Conservation (phyloP, 2,113 vertebrate genomes). For the Apistogramma diplotaenia region DNA sequence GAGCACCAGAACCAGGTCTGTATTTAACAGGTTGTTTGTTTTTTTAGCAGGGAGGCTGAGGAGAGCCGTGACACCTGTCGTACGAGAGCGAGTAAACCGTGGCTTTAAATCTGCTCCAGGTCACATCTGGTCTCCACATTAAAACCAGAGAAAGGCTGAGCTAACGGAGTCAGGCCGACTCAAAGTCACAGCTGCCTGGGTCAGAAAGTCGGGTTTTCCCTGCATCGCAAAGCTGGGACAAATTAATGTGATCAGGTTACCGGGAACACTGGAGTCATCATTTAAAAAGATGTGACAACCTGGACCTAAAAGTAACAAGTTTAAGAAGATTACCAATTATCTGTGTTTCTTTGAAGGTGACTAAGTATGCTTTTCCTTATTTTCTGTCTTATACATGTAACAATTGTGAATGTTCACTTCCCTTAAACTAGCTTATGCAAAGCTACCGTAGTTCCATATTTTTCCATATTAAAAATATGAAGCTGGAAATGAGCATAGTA, state of each 20-base stretch:
- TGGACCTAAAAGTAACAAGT: neutral
- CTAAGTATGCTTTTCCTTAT: neutral
- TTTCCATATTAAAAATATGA: neutral
- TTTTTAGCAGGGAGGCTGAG: neutral
- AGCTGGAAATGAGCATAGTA: neutral
- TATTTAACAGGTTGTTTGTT: constrained; percentile 11
- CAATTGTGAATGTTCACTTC: neutral
- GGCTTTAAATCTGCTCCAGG: constrained; percentile 8
- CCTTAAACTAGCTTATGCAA: neutral
- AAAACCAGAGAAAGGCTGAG: neutral
- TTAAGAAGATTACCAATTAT: neutral
- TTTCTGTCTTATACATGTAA: neutral
- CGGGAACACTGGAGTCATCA: neutral
- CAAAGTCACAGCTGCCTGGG: neutral
- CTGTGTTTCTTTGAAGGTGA: neutral
- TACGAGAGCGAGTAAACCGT: neutral
- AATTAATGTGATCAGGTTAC: neutral
- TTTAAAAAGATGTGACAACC: neutral
- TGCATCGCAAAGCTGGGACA: neutral
- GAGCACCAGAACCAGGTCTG: constrained; percentile 34
- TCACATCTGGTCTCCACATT: neutral
- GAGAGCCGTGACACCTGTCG: neutral
- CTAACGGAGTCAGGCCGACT: neutral
- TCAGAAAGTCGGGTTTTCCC: neutral
- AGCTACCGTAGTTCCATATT: neutral